Conservation (phyloP, 2,888 invertebrate species). For the Lapara coniferarum region DNA sequence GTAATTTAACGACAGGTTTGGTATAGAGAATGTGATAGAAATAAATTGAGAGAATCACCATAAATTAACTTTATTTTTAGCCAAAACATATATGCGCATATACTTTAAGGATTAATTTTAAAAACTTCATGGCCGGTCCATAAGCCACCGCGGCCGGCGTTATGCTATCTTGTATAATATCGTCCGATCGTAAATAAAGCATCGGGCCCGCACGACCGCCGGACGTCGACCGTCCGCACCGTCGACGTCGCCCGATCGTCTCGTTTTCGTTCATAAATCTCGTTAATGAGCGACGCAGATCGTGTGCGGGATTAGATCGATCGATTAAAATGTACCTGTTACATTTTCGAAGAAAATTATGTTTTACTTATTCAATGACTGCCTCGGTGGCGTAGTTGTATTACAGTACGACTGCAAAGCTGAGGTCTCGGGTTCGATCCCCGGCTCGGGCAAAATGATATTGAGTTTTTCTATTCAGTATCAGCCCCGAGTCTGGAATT, state of each 20-base stretch:
- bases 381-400: too few relatives aligned
- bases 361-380: conserved; percentile 41
- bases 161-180: conserved; percentile 24
- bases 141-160: conserved; percentile 37
- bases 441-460: too few relatives aligned
- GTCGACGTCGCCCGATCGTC: conserved; percentile 69
- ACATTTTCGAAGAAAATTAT: conserved; percentile 42
- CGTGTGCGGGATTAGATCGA: conserved; percentile 71
- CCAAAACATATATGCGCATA: conserved; percentile 1
- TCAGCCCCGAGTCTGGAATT: too few relatives aligned
- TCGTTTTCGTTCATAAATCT: conserved; percentile 78
- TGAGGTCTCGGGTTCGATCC: too few relatives aligned
- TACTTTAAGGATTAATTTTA: conserved; percentile 15
- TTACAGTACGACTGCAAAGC: too few relatives aligned
- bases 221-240: conserved; percentile 39
- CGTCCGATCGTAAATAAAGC: conserved; percentile 26
- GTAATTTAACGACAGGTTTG: too few relatives aligned
- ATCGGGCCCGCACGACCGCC: conserved; percentile 25
- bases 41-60: too few relatives aligned
- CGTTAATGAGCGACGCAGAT: conserved; percentile 79
- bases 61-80: not conserved
- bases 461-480: too few relatives aligned
- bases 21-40: too few relatives aligned
- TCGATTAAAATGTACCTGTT: conserved; percentile 35
- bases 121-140: conserved; percentile 27